Evolutionary conservation across 2,113 vertebrate species (phyloP).

Genomic region (Hyperoodon ampullatus): DNA sequence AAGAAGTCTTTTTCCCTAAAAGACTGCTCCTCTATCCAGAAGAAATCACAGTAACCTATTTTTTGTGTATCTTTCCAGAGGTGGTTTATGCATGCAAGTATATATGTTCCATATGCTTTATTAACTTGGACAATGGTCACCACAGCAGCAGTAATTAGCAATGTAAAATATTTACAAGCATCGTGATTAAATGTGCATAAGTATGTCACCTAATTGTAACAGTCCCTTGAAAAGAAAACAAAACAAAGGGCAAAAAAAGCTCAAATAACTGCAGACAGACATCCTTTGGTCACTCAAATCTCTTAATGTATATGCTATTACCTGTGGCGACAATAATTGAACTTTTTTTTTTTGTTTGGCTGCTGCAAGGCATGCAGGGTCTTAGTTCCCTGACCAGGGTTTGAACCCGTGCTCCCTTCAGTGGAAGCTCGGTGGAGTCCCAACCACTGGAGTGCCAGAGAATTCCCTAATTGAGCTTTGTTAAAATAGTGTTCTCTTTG

Average conservation of each 20-base stretch:
- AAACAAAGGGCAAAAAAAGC: not conserved
- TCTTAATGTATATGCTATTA: not conserved
- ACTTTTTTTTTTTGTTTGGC: not conserved
- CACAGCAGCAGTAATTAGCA: not conserved
- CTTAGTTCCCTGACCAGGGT: too few species aligned
- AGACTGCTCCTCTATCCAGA: not conserved
- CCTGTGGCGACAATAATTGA: conserved; percentile 18
- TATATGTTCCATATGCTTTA: not conserved
- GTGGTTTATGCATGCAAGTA: not conserved
- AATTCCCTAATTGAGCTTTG: not conserved
- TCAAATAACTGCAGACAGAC: not conserved
- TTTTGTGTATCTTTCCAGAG: not conserved
- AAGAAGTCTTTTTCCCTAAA: not conserved
- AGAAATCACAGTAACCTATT: not conserved
- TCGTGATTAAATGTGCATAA: not conserved
- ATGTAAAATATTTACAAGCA: not conserved
- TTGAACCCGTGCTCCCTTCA: too few species aligned
- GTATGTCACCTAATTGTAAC: not conserved
- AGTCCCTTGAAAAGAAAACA: conserved; percentile 1
- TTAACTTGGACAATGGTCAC: not conserved
- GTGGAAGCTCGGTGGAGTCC: too few species aligned
- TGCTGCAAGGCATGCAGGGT: too few species aligned
- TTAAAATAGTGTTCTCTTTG: not conserved
- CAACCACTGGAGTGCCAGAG: too few species aligned
- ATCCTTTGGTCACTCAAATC: not conserved